These are phyloP conservation scores for Tachysurus vachellii DNA, from an alignment of 2,113 vertebrate species.

Conservation along the genomic window DNA sequence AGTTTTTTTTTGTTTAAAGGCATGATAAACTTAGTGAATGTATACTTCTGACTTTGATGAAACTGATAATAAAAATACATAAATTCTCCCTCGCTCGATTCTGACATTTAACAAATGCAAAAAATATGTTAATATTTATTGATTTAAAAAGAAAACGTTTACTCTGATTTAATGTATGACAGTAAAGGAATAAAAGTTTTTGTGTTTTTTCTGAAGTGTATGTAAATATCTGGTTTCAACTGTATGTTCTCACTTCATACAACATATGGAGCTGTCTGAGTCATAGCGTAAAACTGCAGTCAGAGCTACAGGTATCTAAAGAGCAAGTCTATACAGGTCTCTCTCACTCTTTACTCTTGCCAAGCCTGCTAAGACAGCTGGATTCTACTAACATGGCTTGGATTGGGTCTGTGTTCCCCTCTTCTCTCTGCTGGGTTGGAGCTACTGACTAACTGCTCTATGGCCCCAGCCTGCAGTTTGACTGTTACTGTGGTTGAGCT, in stretches of 20 bases:
- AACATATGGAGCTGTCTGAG: background rate
- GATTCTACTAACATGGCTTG: background rate
- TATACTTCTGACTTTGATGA: no score
- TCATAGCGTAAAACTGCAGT: background rate
- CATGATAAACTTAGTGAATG: no score
- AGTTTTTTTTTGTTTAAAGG: no score
- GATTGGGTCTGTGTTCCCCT: background rate
- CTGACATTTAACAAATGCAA: no score
- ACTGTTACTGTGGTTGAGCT: background rate
- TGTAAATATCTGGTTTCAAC: no score
- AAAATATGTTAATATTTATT: no score
- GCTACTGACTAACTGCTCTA: background rate
- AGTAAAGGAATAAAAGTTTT: no score
- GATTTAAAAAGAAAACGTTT: no score
- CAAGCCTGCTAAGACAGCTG: background rate
- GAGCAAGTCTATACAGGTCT: background rate
- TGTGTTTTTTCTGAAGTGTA: no score
- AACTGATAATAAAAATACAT: no score
- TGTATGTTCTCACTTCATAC: background rate
- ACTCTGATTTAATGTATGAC: no score
- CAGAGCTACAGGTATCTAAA: background rate
- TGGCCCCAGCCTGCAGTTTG: background rate
- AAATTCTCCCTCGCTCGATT: no score
- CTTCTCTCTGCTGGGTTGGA: background rate
- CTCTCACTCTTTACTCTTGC: background rate